Evolutionary conservation across 23 tunicate genomes (phyloP).

Genomic region (Botrylloides violaceus): DNA sequence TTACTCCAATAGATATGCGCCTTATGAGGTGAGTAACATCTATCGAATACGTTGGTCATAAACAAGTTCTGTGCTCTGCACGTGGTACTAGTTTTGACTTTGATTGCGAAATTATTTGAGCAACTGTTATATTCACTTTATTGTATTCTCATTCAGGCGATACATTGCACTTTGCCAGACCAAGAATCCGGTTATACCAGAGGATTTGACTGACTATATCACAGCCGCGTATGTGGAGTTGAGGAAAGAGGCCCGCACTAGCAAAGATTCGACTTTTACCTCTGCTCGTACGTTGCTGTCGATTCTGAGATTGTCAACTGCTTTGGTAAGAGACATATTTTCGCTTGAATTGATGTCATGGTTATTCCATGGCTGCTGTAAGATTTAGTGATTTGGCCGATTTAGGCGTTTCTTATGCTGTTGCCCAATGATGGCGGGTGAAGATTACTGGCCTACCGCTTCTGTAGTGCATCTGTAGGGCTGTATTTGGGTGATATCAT

Average conservation of each 20-base stretch:
- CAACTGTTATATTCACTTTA: no score
- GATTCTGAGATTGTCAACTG: constrained; percentile 87
- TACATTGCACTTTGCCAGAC: constrained; percentile 91
- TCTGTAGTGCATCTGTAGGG: no score
- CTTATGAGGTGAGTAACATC: constrained; percentile 57
- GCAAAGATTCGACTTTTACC: constrained; percentile 90
- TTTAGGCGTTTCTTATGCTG: no score
- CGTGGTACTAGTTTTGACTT: no score
- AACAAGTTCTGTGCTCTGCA: no score
- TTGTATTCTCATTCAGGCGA: constrained; percentile 24
- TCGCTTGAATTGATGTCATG: not conserved
- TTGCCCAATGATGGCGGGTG: no score
- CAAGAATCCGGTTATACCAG: constrained; percentile 82
- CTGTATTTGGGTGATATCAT: not conserved
- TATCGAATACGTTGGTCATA: no score
- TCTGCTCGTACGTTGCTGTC: constrained; percentile 94
- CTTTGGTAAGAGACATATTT: constrained; percentile 42
- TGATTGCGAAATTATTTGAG: no score
- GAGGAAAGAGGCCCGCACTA: constrained; percentile 89
- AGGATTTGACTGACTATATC: constrained; percentile 86
- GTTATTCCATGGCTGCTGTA: no score
- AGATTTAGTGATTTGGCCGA: no score
- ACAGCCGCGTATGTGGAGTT: constrained; percentile 98
- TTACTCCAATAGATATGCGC: constrained; percentile 79
- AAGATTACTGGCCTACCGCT: no score